Evolutionary conservation across 2,797 vertebrate genomes (phyloP).

Genomic region (Florisuga fusca): DNA sequence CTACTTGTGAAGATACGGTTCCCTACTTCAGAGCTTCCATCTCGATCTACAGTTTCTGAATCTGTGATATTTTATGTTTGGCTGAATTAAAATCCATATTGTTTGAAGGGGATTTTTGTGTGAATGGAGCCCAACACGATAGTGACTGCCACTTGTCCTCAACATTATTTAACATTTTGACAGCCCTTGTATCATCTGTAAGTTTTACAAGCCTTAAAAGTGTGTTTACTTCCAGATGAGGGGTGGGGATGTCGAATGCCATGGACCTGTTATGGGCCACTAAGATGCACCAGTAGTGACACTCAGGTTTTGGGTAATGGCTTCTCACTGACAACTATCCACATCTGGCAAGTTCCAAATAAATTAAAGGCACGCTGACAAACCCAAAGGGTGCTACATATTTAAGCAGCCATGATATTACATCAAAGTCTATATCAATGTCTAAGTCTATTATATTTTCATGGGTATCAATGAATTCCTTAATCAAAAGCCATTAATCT

Average conservation of each 20-base stretch:
- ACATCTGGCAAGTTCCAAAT: background rate
- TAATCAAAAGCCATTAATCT: background rate
- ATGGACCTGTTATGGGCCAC: background rate
- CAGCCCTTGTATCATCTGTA: background rate
- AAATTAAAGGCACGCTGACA: background rate
- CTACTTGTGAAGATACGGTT: background rate
- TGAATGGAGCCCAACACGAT: background rate
- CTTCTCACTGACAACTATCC: background rate
- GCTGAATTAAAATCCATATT: background rate
- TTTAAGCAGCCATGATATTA: background rate
- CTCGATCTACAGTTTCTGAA: background rate
- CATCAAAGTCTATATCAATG: background rate
- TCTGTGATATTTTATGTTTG: background rate
- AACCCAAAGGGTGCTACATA: background rate
- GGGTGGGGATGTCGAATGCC: background rate
- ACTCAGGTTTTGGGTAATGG: background rate
- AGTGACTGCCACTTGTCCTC: background rate
- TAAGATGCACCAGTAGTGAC: background rate
- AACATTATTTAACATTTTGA: background rate
- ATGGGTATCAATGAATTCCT: background rate
- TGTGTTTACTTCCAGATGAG: background rate
- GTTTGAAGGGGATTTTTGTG: background rate
- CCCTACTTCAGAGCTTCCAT: background rate
- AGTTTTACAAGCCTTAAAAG: background rate
- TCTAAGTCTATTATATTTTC: background rate